Evolutionary conservation across 2,113 vertebrate species (phyloP).

Genomic region (Mirounga angustirostris): DNA sequence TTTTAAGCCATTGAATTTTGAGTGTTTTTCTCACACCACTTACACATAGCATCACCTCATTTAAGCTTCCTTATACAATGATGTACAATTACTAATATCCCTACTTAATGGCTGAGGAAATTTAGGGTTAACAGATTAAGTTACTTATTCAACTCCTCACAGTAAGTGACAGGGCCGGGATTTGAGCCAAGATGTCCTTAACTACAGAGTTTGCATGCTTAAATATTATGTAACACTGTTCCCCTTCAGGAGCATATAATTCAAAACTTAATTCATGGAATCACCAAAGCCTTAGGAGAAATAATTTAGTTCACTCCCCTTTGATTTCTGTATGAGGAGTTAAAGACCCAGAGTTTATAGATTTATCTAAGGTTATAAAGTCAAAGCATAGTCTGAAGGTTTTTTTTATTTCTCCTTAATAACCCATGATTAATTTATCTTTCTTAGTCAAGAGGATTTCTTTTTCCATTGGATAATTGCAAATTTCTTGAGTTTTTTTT

Average conservation of each 20-base stretch:
- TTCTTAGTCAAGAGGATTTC: neutral
- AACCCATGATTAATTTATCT: neutral
- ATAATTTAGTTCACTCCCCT: neutral
- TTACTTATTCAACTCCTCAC: neutral
- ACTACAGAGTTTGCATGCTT: neutral
- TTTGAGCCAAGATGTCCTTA: neutral
- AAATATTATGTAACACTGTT: neutral
- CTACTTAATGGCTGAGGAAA: constrained; percentile 22
- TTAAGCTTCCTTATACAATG: neutral
- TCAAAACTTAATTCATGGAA: neutral
- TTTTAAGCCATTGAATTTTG: neutral
- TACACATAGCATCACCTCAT: neutral
- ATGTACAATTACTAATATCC: neutral
- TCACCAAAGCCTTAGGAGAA: neutral
- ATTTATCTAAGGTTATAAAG: neutral
- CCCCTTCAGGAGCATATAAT: neutral
- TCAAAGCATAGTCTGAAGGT: neutral
- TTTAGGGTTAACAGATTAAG: neutral
- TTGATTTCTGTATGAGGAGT: neutral
- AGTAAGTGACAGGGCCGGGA: neutral
- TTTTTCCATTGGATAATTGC: neutral
- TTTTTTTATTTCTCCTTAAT: neutral
- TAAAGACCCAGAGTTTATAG: neutral
- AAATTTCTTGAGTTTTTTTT: neutral
- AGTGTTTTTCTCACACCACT: neutral